phyloP scores from a whole-genome alignment of 2,888 invertebrate species.

The Pediacus dermestoides region DNA sequence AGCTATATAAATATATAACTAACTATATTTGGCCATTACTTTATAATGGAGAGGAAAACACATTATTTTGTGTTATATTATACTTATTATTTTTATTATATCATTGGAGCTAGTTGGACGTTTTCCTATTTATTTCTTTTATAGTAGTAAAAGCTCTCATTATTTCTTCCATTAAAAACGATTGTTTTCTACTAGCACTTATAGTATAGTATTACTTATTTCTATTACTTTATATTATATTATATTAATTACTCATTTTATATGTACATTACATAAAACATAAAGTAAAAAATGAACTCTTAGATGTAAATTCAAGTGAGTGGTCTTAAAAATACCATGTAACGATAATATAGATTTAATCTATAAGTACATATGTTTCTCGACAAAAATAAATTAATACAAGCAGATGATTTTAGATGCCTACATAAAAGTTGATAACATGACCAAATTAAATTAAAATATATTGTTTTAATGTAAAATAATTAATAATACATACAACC shows the following conservation, averaged over 20 bases:
- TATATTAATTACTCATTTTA: conserved; percentile 26
- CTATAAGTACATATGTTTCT: conserved; percentile 30
- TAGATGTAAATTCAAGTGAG: conserved; percentile 31
- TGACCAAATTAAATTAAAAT: conserved; percentile 34
- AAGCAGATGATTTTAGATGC: too few relatives aligned
- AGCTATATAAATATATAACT: conserved; percentile 22
- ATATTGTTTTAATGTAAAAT: too few relatives aligned
- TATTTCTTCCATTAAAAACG: neutral
- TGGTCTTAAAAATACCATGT: too few relatives aligned
- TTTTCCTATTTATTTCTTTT: conserved; percentile 1
- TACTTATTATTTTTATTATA: too few relatives aligned
- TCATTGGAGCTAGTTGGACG: too few relatives aligned
- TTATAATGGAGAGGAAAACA: conserved; percentile 5
- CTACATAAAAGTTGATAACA: too few relatives aligned
- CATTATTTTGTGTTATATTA: too few relatives aligned
- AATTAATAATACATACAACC: too few relatives aligned
- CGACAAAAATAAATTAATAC: too few relatives aligned
- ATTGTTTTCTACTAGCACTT: conserved; percentile 22
- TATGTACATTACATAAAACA: conserved; percentile 30
- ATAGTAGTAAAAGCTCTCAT: neutral
- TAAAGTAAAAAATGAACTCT: too few relatives aligned
- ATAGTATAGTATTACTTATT: too few relatives aligned
- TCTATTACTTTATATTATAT: conserved; percentile 24
- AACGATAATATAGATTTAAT: conserved; percentile 33
- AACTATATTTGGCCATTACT: conserved; percentile 28